Base-by-base conservation (phyloP, 2,797 vertebrate genomes). In the Catharus ustulatus region DNA sequence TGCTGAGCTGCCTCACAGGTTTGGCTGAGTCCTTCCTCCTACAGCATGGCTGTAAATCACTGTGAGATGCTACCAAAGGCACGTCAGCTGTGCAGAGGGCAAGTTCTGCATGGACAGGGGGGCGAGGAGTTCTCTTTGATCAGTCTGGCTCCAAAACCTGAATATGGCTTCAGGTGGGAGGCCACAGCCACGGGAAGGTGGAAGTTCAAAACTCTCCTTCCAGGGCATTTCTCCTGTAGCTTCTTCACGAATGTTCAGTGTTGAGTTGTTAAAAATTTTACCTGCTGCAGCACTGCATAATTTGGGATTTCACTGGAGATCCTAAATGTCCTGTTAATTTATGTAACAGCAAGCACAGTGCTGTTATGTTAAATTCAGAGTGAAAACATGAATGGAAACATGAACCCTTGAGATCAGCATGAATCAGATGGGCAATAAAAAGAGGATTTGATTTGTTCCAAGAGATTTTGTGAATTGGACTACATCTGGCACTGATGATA, bases 1-100 rank as follows among this genome's bases (percentile, higher is more conserved):
- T 46, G 32, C 67, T 85, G 90, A 95, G 89, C 93, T 94, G 91
- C 84, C 79, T 52, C 69, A 84, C 95, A 94, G 93, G 94, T 95
- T 94, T 94, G 86, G 93, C 93, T 62, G 88, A 92, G 40, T 96
- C 81, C 87, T 81, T 3, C 13, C 54, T 95, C 57, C 71, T 68
- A 30, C 80, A 90, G 58, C 34, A 13, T 8, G 77, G 66, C 77
- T 93, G 89, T 95, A 96, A 96, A 95, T 96, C 93, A 89, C 26
- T 18, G 32, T 5, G 55, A 62, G 68, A 89, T 95, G 82, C 89
- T 96, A 24, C 89, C 81, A 18, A 68, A 79, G 62, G 71, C 88
- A 94, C 8, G 66, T 94, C 92, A 76, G 92, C 86, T 2, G 1
- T 6, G 23, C 23, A 78, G 62, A 94, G 49, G 61, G 59, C 48